Evolutionary conservation across 2,888 invertebrate species (phyloP), one percentile per base, ranked within the genome.

Genomic region (Drosophila lutescens): DNA sequence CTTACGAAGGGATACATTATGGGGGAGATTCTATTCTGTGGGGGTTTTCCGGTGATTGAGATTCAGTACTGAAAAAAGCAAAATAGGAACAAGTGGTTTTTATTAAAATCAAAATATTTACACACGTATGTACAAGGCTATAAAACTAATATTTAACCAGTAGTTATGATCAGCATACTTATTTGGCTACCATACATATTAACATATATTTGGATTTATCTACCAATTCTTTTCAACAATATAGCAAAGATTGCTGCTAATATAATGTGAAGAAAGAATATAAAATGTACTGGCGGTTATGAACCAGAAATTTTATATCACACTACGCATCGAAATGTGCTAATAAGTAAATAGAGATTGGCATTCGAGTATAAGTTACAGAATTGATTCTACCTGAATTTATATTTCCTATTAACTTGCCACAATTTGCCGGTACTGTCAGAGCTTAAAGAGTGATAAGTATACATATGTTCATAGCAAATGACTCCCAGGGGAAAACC

Each of bases 1-100:
- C 83, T 83, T 83, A 83, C 83, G 57, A 67, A 86, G 51, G 84
- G 76, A 77, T 74, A 83, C 83, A 83, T 77, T 78, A 46, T 44
- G 54, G 7, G n/a, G 67, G 77, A 80, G 75, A 74, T 81, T 76
- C 57, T 75, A 62, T 54, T 41, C 59, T 55, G 20, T 50, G 65
- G 54, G 65, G 50, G 46, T 43, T 43, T 68, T 75, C 75, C 78
- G 70, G 49, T 79, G 69, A 17, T 54, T 73, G 74, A 83, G 84
- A 83, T 80, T 83, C 78, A 67, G 69, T 56, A 59, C 84, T 86
- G 84, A 20, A 83, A 85, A 34, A 59, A 38, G 26, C 51, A 68
- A 23, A 55, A 50, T 10, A 17, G 20, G 32, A 41, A 20, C 23
- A n/a, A 13, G 23, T 50, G 32, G 23, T 30, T 40, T 47, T 15